phyloP scores from a whole-genome alignment of 2,113 vertebrate genomes.

The Cheilinus undulatus region DNA sequence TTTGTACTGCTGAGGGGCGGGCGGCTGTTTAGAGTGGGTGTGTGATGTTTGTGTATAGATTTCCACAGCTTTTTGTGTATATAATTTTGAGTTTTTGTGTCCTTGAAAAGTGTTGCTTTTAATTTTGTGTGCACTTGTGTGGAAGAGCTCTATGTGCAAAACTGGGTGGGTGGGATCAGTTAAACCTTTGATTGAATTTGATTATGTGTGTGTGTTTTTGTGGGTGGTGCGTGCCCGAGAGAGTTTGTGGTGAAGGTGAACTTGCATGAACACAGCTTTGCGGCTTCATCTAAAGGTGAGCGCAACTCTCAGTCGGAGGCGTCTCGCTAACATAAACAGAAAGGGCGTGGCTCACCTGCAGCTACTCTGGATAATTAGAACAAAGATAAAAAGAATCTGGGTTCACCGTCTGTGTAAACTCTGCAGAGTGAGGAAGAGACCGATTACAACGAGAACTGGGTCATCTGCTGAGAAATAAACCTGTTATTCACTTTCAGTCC shows the following conservation, averaged over 20 bases:
- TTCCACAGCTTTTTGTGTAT: background rate
- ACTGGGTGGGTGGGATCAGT: background rate
- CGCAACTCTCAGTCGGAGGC: slow-evolving; percentile 1
- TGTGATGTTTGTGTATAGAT: background rate
- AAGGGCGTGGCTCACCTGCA: slow-evolving; percentile 37
- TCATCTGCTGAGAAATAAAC: background rate
- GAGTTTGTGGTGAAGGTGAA: slow-evolving; percentile 6
- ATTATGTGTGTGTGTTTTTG: too few relatives aligned
- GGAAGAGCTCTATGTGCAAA: background rate
- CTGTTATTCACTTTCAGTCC: background rate
- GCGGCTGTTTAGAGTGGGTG: background rate
- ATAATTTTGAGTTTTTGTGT: background rate
- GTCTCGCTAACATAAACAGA: slow-evolving; percentile 48
- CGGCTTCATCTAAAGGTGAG: slow-evolving; percentile 25
- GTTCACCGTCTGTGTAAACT: slow-evolving; percentile 32
- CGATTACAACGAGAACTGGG: background rate
- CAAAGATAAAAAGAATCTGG: slow-evolving; percentile 8
- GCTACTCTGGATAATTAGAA: background rate
- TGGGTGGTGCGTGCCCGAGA: background rate
- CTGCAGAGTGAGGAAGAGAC: background rate
- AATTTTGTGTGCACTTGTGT: background rate
- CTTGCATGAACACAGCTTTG: slow-evolving; percentile 12
- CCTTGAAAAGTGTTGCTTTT: background rate
- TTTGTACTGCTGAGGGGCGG: slow-evolving; percentile 22
- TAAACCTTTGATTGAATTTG: background rate